These are phyloP conservation scores for Tetragonisca angustula DNA, from an alignment of 2,888 invertebrate genomes.

Conservation along the genomic window DNA sequence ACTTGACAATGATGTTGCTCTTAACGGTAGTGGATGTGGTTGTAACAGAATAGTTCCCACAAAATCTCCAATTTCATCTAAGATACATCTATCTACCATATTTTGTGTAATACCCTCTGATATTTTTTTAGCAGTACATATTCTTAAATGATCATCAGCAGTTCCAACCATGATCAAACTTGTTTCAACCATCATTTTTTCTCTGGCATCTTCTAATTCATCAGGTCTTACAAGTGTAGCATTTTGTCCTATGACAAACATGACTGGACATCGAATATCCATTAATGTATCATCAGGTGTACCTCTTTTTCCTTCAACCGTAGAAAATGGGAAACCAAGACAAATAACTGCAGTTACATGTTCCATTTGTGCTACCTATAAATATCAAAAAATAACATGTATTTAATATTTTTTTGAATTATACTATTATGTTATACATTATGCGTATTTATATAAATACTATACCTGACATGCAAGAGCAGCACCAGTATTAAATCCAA, in stretches of 20 bases:
- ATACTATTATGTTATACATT: background rate
- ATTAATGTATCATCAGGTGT: conserved; percentile 91
- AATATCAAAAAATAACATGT: conserved; percentile 6
- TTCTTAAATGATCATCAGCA: conserved; percentile 90
- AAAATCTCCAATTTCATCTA: conserved; percentile 89
- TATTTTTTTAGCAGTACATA: conserved; percentile 89
- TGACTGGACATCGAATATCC: conserved; percentile 89
- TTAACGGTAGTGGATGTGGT: conserved; percentile 86
- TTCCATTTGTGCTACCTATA: conserved; percentile 89
- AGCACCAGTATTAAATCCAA: conserved; percentile 92
- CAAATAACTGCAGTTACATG: conserved; percentile 90
- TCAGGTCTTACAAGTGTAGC: conserved; percentile 88
- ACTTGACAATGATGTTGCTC: conserved; percentile 75
- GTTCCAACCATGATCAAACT: conserved; percentile 91
- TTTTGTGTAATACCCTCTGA: conserved; percentile 91
- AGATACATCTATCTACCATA: conserved; percentile 91
- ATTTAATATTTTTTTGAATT: background rate
- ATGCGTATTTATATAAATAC: background rate
- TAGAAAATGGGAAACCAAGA: conserved; percentile 91
- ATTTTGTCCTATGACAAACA: conserved; percentile 92
- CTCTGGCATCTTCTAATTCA: conserved; percentile 91
- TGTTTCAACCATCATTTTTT: conserved; percentile 91
- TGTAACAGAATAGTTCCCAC: conserved; percentile 86
- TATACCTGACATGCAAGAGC: conserved; percentile 89
- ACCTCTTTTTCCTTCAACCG: conserved; percentile 90